Evolutionary conservation across 2,797 vertebrate genomes (phyloP).

Genomic region (Lophotriccus pileatus): DNA sequence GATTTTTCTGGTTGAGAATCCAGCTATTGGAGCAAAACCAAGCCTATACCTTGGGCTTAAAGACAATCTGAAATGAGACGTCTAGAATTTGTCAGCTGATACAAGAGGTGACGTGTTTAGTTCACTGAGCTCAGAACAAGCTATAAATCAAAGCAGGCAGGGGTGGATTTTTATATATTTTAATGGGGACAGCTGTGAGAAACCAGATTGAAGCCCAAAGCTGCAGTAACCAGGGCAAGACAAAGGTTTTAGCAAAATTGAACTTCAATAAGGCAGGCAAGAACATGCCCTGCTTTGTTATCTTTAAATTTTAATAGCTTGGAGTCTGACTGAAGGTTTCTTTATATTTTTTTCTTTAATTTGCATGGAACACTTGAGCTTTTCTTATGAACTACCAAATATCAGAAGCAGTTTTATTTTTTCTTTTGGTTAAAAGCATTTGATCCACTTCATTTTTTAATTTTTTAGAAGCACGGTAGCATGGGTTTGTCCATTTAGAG

Average conservation of each 20-base stretch:
- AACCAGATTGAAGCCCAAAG: neutral
- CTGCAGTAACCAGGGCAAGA: conserved; percentile 34
- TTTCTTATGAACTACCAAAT: neutral
- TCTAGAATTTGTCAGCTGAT: neutral
- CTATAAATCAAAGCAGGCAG: neutral
- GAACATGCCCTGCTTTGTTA: neutral
- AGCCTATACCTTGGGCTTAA: neutral
- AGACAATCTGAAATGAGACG: neutral
- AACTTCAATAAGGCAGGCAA: neutral
- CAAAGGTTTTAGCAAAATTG: conserved; percentile 11
- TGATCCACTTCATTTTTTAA: neutral
- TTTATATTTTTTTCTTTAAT: neutral
- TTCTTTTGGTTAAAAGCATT: conserved; percentile 4
- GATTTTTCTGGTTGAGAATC: neutral
- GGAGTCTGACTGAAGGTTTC: neutral
- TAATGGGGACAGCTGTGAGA: neutral
- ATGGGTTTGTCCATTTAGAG: neutral
- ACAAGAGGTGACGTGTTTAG: neutral
- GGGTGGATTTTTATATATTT: neutral
- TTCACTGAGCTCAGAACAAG: neutral
- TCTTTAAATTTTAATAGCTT: conserved; percentile 4
- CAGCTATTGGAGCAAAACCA: neutral
- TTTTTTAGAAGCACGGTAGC: neutral
- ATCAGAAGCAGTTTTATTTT: neutral
- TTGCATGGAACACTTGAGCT: neutral